These are phyloP conservation scores for Psephotus haematonotus DNA, from an alignment of 2,113 vertebrate species.

Conservation along the genomic window DNA sequence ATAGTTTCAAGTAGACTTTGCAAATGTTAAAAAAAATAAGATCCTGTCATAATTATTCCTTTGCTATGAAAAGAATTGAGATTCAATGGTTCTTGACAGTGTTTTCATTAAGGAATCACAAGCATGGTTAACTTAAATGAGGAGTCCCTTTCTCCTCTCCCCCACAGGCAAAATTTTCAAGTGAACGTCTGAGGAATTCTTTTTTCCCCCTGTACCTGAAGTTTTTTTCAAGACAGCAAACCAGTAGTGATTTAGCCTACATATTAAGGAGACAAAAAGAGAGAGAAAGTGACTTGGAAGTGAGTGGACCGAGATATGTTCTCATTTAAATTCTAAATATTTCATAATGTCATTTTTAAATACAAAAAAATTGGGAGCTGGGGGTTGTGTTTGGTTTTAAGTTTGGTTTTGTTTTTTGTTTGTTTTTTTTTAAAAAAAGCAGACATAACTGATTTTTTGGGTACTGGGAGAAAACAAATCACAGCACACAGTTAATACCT, in stretches of 20 bases:
- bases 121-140: not conserved
- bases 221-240: not conserved
- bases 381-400: not conserved
- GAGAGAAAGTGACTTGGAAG: not conserved
- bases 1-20: not conserved
- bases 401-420: not conserved
- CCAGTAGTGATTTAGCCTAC: not conserved
- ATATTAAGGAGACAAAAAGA: not conserved
- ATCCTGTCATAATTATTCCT: not conserved
- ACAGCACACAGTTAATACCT: not conserved
- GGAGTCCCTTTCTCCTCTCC: not conserved
- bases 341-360: not conserved
- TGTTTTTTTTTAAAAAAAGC: rapidly evolving
- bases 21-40: not conserved
- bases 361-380: not conserved
- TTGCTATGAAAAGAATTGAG: not conserved
- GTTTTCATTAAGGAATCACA: not conserved
- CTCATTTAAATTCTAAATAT: not conserved
- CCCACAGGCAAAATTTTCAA: not conserved
- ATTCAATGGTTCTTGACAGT: not conserved
- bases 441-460: not conserved
- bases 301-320: not conserved
- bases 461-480: not conserved
- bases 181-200: not conserved
- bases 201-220: not conserved